Evolutionary conservation across 2,888 invertebrate species (phyloP), one percentile per base, ranked within the genome.

Genomic region (Mantis religiosa): DNA sequence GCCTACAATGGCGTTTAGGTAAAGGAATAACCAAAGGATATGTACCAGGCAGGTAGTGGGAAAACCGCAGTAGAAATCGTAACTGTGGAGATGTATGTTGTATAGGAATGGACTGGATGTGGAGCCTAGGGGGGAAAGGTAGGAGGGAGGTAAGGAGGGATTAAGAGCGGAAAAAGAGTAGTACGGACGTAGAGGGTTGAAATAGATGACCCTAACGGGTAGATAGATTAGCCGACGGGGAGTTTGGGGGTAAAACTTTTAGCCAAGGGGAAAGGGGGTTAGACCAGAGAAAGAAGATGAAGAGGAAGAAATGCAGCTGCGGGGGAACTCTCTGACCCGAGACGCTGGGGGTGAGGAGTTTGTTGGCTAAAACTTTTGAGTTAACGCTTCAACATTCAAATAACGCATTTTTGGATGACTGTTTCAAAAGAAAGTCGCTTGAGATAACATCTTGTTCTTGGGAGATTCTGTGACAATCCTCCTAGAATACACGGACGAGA

Each of bases 191-290:
- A 87, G 87, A 82, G 82, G 41, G 41, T 82, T 87, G 82, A 87
- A 89, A 89, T 87, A 86, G 89, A 89, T 89, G 89, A 89, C 89
- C 89, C 89, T 85, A 89, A 89, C 85, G 89, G 89, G 86, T 86
- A 89, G 89, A 89, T 89, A 89, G 89, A 89, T 89, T 89, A 89
- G 89, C 87, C 83, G 83, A 54, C 83, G 71, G 30, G 28, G 83
- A 30, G 83, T 28, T 71, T 20, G 54, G 54, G 54, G 54, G 15
- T 20, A 30, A 71, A 71, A 15, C 25, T 71, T 71, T 71, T 20
- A 25, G 20, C 54, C 4, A 20, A 20, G 25, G 20, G 54, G 3
- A 71, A 83, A 15, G 83, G 83, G 30, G 83, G 83, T 20, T n/a
- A 71, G 54, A 71, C 54, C 20, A 71, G 54, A 71, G 54, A 25